Conservation (phyloP, 2,888 invertebrate genomes). For the Erebia epiphron region DNA sequence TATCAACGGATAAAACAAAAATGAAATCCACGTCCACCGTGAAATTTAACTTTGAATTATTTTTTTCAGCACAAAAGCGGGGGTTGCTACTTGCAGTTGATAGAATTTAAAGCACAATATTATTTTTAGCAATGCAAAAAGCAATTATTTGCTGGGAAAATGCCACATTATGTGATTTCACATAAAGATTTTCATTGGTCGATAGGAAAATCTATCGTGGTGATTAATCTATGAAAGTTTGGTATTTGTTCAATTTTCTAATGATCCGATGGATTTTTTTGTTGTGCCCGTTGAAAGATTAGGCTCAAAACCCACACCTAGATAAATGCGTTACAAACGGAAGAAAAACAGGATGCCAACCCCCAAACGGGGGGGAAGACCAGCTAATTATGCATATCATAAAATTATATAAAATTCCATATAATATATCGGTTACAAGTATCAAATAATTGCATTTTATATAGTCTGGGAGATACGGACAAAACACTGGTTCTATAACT, state of each 20-base stretch:
- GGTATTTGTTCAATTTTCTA: neutral
- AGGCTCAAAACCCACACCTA: conserved; percentile 25
- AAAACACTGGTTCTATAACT: conserved; percentile 45
- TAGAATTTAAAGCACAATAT: no score
- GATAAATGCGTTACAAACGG: conserved; percentile 37
- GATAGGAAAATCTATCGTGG: no score
- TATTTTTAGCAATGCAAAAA: no score
- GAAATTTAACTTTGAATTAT: no score
- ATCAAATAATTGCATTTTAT: neutral
- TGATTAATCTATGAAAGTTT: neutral
- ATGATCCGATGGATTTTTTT: neutral
- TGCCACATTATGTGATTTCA: no score
- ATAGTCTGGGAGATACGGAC: neutral
- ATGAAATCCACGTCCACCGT: neutral
- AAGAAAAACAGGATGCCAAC: neutral
- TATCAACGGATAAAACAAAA: neutral
- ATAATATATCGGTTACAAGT: neutral
- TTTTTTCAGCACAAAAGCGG: no score
- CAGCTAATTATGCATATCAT: neutral
- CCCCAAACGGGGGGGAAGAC: neutral
- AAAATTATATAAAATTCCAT: neutral
- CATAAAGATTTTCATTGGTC: no score
- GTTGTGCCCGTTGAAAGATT: neutral
- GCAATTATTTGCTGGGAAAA: no score
- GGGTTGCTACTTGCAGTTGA: no score